These are phyloP conservation scores for Schizaphis graminum DNA, from an alignment of 2,888 invertebrate genomes.

Conservation along the genomic window DNA sequence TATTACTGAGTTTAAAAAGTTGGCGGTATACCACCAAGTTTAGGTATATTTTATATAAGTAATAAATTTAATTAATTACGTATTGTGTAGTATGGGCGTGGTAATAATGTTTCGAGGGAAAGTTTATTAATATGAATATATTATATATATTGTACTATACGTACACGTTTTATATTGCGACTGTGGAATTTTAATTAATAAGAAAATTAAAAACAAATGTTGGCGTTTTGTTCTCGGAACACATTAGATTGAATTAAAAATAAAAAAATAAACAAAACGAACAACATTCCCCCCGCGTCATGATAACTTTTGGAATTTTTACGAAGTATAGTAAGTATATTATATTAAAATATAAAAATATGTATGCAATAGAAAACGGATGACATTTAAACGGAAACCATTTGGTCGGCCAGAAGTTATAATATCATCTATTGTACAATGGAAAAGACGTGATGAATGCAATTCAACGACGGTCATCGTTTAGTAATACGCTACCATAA, in stretches of 20 bases:
- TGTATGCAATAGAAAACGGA: neutral
- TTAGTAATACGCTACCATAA: neutral
- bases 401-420: neutral
- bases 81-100: slow-evolving; percentile 15
- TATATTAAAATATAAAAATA: neutral
- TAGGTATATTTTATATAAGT: neutral
- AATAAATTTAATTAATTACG: slow-evolving; percentile 17
- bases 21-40: neutral
- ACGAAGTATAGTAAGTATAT: neutral
- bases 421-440: neutral
- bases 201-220: slow-evolving; percentile 30
- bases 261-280: neutral
- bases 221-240: neutral
- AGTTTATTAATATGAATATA: slow-evolving; percentile 35
- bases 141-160: neutral
- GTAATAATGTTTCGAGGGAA: neutral
- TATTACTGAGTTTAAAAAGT: neutral
- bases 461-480: neutral
- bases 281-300: no score
- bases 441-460: neutral
- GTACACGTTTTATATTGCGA: neutral
- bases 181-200: slow-evolving; percentile 30
- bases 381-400: neutral
- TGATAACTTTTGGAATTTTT: neutral
- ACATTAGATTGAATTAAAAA: neutral